A percentile compares a stretch with the other conserved stretches of the same genome.
These are phyloP conservation scores for Brachyalestes nurse DNA, from an alignment of 2,797 vertebrate genomes.

Conservation along the genomic window DNA sequence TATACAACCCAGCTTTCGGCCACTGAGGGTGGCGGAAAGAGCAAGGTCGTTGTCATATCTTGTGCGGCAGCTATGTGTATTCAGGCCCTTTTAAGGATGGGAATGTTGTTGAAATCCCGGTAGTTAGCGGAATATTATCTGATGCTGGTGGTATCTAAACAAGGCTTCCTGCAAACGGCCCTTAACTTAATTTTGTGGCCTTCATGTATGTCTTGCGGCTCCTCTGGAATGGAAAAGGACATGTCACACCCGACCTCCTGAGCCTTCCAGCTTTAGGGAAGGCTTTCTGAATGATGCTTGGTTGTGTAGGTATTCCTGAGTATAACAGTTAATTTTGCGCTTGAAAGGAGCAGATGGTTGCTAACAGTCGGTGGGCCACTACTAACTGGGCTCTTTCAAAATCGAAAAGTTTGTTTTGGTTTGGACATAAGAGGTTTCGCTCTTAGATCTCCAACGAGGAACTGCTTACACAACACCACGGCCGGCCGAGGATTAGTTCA, in stretches of 20 bases:
- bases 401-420: slow-evolving; percentile 8
- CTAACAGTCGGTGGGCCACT: slow-evolving; percentile 5
- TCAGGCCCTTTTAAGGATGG: neutral
- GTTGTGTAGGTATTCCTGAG: slow-evolving; percentile 22
- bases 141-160: slow-evolving; percentile 4
- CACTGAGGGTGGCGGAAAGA: slow-evolving; percentile 8
- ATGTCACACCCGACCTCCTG: neutral
- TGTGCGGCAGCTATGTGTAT: neutral
- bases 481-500: neutral
- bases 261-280: neutral
- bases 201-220: neutral
- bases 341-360: slow-evolving; percentile 6
- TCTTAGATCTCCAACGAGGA: neutral
- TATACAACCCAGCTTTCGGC: slow-evolving; percentile 21
- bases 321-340: neutral
- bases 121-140: neutral
- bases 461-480: neutral
- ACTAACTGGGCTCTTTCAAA: neutral
- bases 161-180: slow-evolving; percentile 5
- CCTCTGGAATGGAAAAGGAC: slow-evolving; percentile 9
- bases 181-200: slow-evolving; percentile 12
- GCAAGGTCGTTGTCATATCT: neutral
- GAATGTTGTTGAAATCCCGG: neutral
- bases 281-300: slow-evolving; percentile 7
- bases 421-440: neutral